These are phyloP conservation scores for Ditula angustiorana DNA, from an alignment of 2,888 invertebrate genomes.

Conservation along the genomic window DNA sequence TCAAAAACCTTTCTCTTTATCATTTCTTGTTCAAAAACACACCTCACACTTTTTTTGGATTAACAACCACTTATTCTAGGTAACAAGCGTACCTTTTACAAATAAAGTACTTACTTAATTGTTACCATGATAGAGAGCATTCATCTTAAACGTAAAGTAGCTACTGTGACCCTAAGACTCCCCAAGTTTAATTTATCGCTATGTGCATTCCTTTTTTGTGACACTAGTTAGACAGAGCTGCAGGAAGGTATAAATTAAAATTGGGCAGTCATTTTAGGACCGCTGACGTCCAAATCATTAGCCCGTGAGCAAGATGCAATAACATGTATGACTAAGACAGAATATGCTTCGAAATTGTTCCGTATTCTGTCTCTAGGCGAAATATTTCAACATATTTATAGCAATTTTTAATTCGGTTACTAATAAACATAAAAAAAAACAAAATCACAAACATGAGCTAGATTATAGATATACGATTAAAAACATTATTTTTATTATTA, in stretches of 20 bases:
- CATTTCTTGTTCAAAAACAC: not conserved
- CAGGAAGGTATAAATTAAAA: no score
- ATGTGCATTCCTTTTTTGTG: no score
- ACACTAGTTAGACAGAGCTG: no score
- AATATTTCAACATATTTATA: not conserved
- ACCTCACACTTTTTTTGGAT: conserved; percentile 1
- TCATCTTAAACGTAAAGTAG: conserved; percentile 9
- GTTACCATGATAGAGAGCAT: conserved; percentile 19
- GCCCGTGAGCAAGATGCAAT: not conserved
- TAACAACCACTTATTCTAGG: conserved; percentile 1
- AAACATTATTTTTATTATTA: not conserved
- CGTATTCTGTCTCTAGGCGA: no score
- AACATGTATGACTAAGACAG: not conserved
- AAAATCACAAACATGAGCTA: conserved; percentile 38
- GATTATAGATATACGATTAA: not conserved
- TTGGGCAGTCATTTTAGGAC: no score
- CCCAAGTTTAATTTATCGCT: no score
- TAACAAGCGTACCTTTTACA: not conserved
- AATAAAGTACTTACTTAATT: not conserved
- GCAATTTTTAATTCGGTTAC: conserved; percentile 17
- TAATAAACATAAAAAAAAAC: conserved; percentile 34
- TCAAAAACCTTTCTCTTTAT: not conserved
- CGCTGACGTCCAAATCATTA: not conserved
- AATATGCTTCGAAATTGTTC: no score
- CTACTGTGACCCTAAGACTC: no score